Conservation (phyloP, 2,888 invertebrate genomes). For the Alentia gelatinosa region DNA sequence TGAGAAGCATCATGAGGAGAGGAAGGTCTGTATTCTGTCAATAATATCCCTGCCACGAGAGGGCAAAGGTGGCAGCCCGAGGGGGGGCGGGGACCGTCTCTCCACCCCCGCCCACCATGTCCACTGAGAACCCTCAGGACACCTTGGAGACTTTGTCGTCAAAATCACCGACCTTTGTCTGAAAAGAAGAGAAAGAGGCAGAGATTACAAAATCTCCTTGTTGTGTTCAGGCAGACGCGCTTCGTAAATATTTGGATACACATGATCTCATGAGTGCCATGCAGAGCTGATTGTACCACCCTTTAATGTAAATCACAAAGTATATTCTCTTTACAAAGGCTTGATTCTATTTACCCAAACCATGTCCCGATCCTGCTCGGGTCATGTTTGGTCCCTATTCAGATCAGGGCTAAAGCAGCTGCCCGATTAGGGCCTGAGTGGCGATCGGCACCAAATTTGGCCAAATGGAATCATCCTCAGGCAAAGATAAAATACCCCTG, state of each 20-base stretch:
- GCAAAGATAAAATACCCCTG: too few species aligned
- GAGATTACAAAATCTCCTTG: not conserved
- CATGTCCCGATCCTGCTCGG: too few species aligned
- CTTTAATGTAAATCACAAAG: too few species aligned
- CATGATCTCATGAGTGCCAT: too few species aligned
- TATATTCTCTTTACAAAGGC: too few species aligned
- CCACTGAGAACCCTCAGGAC: not conserved
- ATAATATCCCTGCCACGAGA: not conserved
- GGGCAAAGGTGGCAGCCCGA: not conserved
- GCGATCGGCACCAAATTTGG: too few species aligned
- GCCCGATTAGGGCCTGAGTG: too few species aligned
- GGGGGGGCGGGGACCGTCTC: not conserved
- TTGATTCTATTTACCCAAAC: too few species aligned
- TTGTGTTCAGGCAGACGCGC: not conserved
- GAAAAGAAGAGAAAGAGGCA: not conserved
- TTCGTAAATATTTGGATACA: not conserved
- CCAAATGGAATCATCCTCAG: too few species aligned
- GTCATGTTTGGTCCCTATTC: too few species aligned
- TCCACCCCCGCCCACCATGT: not conserved
- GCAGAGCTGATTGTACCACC: too few species aligned
- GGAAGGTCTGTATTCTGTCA: not conserved
- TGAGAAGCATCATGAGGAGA: not conserved
- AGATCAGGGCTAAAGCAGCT: too few species aligned
- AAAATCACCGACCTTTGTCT: conserved; percentile 51
- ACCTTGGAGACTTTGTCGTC: conserved; percentile 36